Percentiles rank a stretch among this genome's conserved stretches.
phyloP scores from a whole-genome alignment of 2,113 vertebrate species.

The Ptilorrhoa leucosticta region DNA sequence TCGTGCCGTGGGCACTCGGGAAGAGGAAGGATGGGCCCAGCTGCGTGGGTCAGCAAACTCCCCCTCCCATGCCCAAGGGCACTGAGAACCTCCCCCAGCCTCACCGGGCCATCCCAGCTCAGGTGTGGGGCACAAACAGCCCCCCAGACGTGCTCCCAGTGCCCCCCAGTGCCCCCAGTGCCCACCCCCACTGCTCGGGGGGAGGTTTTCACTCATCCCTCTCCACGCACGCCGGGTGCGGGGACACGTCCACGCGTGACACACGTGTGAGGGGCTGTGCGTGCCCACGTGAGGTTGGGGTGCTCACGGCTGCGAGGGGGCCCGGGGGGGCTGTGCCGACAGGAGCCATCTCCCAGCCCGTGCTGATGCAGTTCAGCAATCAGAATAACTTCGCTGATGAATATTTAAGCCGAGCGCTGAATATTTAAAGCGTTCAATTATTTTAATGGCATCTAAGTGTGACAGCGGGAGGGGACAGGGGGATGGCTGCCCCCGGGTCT shows the following conservation, averaged over 20 bases:
- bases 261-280: rapidly evolving
- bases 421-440: constrained; percentile 67
- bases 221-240: rapidly evolving
- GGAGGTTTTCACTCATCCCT: rapidly evolving
- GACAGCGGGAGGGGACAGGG: constrained; percentile 17
- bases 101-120: not conserved
- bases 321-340: not conserved
- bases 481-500: not conserved
- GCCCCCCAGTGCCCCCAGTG: not conserved
- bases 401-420: constrained; percentile 61
- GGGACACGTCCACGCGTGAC: rapidly evolving
- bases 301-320: rapidly evolving
- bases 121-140: rapidly evolving
- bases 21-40: not conserved
- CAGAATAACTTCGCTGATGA: constrained; percentile 58
- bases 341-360: not conserved
- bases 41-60: not conserved
- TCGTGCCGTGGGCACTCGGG: rapidly evolving
- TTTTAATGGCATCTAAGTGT: constrained; percentile 64
- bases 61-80: not conserved
- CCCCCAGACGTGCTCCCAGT: rapidly evolving
- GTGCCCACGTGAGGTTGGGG: not conserved
- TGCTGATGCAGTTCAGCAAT: constrained; percentile 43
- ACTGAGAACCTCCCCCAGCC: not conserved
- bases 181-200: rapidly evolving